These are phyloP conservation scores for Gadopsis marmoratus DNA, from an alignment of 2,797 vertebrate genomes.

Conservation along the genomic window DNA sequence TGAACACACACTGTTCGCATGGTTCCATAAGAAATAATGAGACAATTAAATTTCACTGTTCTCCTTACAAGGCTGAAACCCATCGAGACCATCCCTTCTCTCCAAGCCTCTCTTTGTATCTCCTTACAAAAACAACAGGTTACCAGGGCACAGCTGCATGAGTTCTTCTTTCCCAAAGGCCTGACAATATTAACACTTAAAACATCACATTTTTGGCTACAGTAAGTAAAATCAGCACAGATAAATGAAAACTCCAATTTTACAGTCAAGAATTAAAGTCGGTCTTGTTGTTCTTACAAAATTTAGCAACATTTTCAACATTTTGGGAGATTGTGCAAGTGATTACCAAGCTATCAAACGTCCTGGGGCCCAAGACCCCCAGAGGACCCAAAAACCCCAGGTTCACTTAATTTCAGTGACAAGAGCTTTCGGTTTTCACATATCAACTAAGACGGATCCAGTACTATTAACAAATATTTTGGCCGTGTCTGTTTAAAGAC, in stretches of 20 bases:
- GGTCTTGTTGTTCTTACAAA: neutral
- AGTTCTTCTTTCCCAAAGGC: neutral
- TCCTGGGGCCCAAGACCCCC: neutral
- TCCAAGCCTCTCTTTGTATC: neutral
- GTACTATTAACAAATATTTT: neutral
- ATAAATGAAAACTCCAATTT: neutral
- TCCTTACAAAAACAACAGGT: conserved; percentile 1
- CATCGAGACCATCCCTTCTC: neutral
- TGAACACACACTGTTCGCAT: conserved; percentile 1
- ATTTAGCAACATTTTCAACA: neutral
- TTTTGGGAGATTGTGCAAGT: neutral
- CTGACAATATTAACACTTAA: neutral
- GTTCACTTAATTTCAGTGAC: neutral
- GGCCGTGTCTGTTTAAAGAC: neutral
- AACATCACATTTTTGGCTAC: neutral
- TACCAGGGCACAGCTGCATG: conserved; percentile 4
- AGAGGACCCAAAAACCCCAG: neutral
- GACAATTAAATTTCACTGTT: conserved; percentile 7
- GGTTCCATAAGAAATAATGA: conserved; percentile 21
- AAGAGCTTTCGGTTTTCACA: neutral
- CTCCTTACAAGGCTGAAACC: neutral
- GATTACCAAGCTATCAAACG: neutral
- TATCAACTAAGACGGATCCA: neutral
- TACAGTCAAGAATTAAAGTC: neutral
- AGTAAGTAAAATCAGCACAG: neutral